Base-by-base conservation (phyloP, 2,888 invertebrate genomes). In the Lithodes maja region DNA sequence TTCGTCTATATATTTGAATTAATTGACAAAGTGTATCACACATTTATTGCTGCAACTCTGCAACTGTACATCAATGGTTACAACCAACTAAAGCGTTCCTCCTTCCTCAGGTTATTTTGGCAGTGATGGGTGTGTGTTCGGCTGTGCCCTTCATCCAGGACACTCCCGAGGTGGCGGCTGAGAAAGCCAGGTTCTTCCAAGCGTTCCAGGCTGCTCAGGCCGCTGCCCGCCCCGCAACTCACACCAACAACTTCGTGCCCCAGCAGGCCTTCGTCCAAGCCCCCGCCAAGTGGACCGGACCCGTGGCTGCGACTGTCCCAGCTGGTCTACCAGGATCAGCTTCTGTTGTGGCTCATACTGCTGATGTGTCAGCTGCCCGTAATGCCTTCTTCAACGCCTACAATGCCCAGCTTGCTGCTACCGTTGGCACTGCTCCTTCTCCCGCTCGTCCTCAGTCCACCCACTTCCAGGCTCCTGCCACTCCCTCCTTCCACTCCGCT, bases 81-180 rank as follows among this genome's bases (percentile, higher is more conserved):
- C 33, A 33, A 33, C 33, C 33, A 33, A 33, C 33, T 33, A 33
- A 33, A 33, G 33, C 33, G 33, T 33, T 33, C 33, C 33, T 80
- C 12, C 53, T 1, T 17, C 53, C 77, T 7, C 90, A 90, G 90
- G 88, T 90, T 90, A 53, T 86, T 61, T 81, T 90, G 90, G 88
- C 90, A 90, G 85, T 90, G 90, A 33, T 90, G 83, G 90, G 90
- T 52, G 83, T 83, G 50, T 82, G 79, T 68, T 85, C 78, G 74
- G 90, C 90, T 68, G 52, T 52, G 61, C 83, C 90, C 80, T 69
- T 80, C 74, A 85, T 90, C 71, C 77, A 61, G 74, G 88, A 88
- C 88, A 85, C 85, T 49, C 90, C 88, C 17, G 86, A 86, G 33
- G 90, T 90, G 61, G 88, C 85, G 85, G 90, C 90, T 33, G 33